Evolutionary conservation across 2,113 vertebrate species (phyloP).

Genomic region (Gorsachius goisagi): DNA sequence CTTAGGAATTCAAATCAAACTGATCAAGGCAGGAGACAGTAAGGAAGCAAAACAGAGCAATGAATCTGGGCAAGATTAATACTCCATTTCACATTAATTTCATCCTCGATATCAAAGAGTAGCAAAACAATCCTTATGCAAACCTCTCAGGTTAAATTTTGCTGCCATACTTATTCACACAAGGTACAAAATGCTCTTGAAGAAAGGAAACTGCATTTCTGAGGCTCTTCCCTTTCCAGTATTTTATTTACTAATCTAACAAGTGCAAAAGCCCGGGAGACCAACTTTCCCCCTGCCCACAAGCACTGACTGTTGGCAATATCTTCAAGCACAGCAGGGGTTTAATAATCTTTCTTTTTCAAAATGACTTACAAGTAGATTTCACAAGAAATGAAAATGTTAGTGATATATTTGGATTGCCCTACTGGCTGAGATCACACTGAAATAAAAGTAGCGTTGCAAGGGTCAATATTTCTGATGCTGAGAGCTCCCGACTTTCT

Average conservation of each 20-base stretch:
- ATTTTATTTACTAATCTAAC: conserved; percentile 43
- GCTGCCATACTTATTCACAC: not conserved
- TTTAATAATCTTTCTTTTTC: conserved; percentile 51
- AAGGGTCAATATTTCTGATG: not conserved
- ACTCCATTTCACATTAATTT: not conserved
- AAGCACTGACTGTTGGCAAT: conserved; percentile 5
- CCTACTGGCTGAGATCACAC: not conserved
- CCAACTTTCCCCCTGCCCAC: conserved; percentile 9
- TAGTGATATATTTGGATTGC: conserved; percentile 28
- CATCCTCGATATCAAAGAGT: not conserved
- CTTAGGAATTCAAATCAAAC: not conserved
- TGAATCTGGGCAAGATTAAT: not conserved
- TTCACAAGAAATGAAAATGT: conserved; percentile 41
- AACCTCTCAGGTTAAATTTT: not conserved
- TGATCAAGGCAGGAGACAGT: not conserved
- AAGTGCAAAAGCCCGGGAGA: not conserved
- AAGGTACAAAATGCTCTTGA: not conserved
- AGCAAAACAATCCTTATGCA: not conserved
- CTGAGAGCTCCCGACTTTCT: not conserved
- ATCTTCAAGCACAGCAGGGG: conserved; percentile 36
- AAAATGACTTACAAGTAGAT: conserved; percentile 27
- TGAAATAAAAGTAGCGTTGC: not conserved
- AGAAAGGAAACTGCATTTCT: not conserved
- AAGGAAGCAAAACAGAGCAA: not conserved
- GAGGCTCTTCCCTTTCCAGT: not conserved